These are phyloP conservation scores for Phaethon lepturus DNA, from an alignment of 2,113 vertebrate genomes.

Conservation along the genomic window DNA sequence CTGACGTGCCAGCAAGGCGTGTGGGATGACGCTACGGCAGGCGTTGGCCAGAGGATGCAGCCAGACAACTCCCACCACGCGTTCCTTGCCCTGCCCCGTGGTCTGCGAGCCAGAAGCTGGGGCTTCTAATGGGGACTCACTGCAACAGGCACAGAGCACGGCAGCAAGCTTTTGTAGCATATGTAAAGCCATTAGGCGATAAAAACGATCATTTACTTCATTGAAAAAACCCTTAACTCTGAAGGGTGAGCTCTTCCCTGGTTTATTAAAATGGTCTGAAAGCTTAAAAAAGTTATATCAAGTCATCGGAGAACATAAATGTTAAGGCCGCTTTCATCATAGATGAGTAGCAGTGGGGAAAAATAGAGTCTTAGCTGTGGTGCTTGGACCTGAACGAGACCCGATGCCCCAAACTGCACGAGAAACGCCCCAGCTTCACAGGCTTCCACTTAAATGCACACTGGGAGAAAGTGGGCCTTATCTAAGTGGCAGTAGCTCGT, in stretches of 20 bases:
- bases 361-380: neutral
- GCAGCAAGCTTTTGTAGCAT: neutral
- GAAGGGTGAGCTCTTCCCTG: neutral
- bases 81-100: neutral
- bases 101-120: neutral
- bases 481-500: neutral
- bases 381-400: neutral
- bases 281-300: neutral
- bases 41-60: neutral
- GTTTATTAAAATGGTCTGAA: neutral
- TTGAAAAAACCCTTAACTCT: neutral
- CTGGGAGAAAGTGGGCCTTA: neutral
- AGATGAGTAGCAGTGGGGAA: neutral
- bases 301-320: neutral
- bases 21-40: neutral
- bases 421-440: neutral
- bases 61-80: neutral
- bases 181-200: neutral
- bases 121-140: neutral
- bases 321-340: neutral
- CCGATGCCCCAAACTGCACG: accelerated
- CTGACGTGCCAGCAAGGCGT: neutral
- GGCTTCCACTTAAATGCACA: neutral
- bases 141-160: neutral
- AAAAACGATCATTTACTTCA: neutral